Percentiles rank a stretch among this genome's conserved stretches.
These are phyloP conservation scores for Erythrocebus patas DNA, from an alignment of 2,113 vertebrate genomes.

Conservation along the genomic window DNA sequence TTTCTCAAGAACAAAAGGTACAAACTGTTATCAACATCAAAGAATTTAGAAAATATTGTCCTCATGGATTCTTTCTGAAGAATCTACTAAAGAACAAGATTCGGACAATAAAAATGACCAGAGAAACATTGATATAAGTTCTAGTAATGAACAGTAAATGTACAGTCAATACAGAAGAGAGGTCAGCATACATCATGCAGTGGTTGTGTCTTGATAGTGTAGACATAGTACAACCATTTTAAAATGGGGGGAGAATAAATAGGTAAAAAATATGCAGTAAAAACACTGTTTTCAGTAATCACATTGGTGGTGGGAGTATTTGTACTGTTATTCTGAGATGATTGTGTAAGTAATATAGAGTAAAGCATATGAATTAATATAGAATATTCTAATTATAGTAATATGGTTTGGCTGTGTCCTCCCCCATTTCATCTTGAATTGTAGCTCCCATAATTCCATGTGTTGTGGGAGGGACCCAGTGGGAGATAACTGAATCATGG, in stretches of 20 bases:
- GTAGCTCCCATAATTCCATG: too few species aligned
- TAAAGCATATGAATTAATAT: not conserved
- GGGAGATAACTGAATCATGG: too few species aligned
- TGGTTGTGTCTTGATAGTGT: rapidly evolving
- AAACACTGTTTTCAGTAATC: not conserved
- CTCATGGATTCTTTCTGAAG: not conserved
- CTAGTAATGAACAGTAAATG: not conserved
- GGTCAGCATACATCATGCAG: not conserved
- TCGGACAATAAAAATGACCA: not conserved
- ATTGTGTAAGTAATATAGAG: not conserved
- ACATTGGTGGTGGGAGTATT: not conserved
- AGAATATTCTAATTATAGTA: not conserved
- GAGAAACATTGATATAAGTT: not conserved
- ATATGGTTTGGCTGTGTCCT: too few species aligned
- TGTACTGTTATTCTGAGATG: not conserved
- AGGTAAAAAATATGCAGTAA: not conserved
- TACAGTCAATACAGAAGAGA: not conserved
- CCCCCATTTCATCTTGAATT: too few species aligned
- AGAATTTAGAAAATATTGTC: not conserved
- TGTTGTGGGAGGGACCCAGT: too few species aligned
- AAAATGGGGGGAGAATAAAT: not conserved
- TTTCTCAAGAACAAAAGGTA: not conserved
- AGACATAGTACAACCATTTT: not conserved
- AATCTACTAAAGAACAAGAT: not conserved
- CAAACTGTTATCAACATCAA: not conserved